Percentiles rank a stretch among this genome's conserved stretches.
Evolutionary conservation across 2,113 vertebrate genomes (phyloP).

Genomic region (Gnathochromis pfefferi): DNA sequence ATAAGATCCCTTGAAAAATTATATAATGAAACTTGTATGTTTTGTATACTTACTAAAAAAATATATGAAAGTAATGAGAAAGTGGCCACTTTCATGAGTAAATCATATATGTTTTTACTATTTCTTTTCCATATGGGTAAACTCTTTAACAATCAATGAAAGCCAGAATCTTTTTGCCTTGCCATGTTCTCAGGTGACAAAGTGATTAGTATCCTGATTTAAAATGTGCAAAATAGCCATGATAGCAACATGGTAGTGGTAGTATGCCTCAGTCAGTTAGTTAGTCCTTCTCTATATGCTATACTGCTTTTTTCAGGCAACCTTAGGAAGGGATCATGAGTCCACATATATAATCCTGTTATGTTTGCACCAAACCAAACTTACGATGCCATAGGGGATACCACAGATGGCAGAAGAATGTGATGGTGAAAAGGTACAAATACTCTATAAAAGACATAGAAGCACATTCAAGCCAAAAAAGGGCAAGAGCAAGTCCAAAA

Average conservation of each 20-base stretch:
- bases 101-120: too few relatives aligned
- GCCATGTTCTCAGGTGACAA: not conserved
- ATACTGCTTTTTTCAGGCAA: too few relatives aligned
- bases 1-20: too few relatives aligned
- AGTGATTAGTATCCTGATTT: not conserved
- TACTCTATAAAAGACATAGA: not conserved
- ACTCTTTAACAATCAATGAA: not conserved
- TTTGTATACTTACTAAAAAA: too few relatives aligned
- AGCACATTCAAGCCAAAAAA: not conserved
- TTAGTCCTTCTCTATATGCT: not conserved
- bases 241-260: not conserved
- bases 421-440: not conserved
- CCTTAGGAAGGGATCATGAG: too few relatives aligned
- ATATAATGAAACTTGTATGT: too few relatives aligned
- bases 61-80: too few relatives aligned
- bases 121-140: too few relatives aligned
- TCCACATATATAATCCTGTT: not conserved
- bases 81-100: too few relatives aligned
- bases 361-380: not conserved
- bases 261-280: not conserved
- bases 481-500: not conserved
- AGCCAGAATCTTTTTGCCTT: not conserved
- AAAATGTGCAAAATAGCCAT: not conserved
- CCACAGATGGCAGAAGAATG: not conserved
- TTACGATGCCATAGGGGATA: not conserved